A percentile compares a stretch with the other conserved stretches of the same genome.
Conservation (phyloP, 2,888 invertebrate species). For the Tetragonula carbonaria region DNA sequence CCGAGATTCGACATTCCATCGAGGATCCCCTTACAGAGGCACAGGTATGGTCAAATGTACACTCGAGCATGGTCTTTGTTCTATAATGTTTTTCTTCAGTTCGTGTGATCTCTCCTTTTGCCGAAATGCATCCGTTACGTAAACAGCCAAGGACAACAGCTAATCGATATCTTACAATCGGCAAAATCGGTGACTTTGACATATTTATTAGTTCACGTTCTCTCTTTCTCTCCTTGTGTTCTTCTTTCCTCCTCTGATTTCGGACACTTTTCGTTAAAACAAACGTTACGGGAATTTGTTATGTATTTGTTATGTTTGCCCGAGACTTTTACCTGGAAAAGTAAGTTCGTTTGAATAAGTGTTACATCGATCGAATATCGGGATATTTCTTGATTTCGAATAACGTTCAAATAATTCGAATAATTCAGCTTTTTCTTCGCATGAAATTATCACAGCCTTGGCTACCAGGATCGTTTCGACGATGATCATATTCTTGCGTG, state of each 20-base stretch:
- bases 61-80: not conserved
- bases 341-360: not conserved
- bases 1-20: slow-evolving; percentile 13
- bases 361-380: not conserved
- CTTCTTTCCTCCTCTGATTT: not conserved
- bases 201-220: not conserved
- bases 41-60: slow-evolving; percentile 28
- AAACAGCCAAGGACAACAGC: slow-evolving; percentile 35
- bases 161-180: slow-evolving; percentile 1
- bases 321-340: not conserved
- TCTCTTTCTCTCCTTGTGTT: not conserved
- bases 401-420: not conserved
- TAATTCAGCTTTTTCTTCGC: not conserved
- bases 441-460: not conserved
- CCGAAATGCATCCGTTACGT: slow-evolving; percentile 7
- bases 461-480: no score
- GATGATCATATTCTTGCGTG: not conserved
- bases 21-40: slow-evolving; percentile 1
- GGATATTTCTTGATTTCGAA: not conserved
- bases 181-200: not conserved
- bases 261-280: not conserved
- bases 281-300: no score
- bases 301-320: not conserved
- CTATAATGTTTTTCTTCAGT: not conserved
- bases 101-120: not conserved